Evolutionary conservation across 2,113 vertebrate genomes (phyloP), one percentile per base, ranked within the genome.

Genomic region (Gnathonemus echidnorhynchus): DNA sequence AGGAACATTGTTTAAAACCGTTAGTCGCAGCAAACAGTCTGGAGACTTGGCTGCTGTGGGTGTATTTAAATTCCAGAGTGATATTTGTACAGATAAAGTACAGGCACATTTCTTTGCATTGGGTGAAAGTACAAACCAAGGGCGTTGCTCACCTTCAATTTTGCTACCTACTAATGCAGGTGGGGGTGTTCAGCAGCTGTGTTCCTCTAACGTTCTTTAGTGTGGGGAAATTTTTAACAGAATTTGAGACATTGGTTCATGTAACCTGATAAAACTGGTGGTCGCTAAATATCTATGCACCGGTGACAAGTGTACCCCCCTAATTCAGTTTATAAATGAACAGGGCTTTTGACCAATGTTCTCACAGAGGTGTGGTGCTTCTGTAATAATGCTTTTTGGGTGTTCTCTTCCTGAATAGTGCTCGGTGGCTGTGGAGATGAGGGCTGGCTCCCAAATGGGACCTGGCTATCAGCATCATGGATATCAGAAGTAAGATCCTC

Each of bases 371-470:
- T 3, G 9, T 9, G 39, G 45, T 45, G 9, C 24, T 48, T 85
- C 17, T 85, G 83, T 85, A n/a, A 48, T 21, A 10, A 24, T 46
- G 21, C 42, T 2, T 46, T 49, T 39, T 21, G 31, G 1, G 1
- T 1, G 2, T 15, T 52, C 6, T 10, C 5, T 17, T 83, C 17
- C 42, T 90, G 11, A 92, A 19, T 92, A 99, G 98, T 99, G 98
- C 27, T 97, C 98, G 0, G 94, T 98, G 90, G 98, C 97, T 5
- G 53, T 99, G 93, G 98, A 97, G 94, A 99, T 99, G 98, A 97
- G 93, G 92, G 97, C 98, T 0, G 98, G 98, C 10, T 98, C 98
- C 11, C 96, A 96, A 15, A 93, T 98, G 90, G 98, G 97, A 39
- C 97, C 98, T 7, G 97, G 97, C 2, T 97, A 95, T 49, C 95